These are phyloP conservation scores for Gouania willdenowi DNA, from an alignment of 2,797 vertebrate genomes.

Conservation along the genomic window DNA sequence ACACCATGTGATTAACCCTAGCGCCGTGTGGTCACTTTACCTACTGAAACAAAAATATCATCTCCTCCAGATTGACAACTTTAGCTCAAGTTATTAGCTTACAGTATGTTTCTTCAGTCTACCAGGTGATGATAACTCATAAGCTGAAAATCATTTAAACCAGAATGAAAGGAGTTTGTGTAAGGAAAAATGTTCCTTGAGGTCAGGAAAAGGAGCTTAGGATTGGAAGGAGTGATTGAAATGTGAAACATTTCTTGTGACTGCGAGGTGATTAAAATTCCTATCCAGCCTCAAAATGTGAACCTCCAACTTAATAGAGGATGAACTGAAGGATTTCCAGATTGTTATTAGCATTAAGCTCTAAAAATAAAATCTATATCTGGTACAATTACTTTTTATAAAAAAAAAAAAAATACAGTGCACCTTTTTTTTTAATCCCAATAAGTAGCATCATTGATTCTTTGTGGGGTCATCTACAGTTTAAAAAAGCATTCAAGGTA, in stretches of 20 bases:
- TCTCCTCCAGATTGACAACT: background rate
- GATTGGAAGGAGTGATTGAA: conserved; percentile 15
- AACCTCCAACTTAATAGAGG: conserved; percentile 27
- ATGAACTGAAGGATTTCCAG: conserved; percentile 28
- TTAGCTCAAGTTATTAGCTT: background rate
- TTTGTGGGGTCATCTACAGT: conserved; percentile 12
- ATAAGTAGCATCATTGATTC: too few relatives aligned
- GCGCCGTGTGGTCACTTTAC: too few relatives aligned
- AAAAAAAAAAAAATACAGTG: conserved; percentile 12
- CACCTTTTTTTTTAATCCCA: too few relatives aligned
- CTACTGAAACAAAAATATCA: background rate
- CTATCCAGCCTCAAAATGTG: conserved; percentile 33
- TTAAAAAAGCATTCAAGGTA: background rate
- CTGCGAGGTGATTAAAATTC: conserved; percentile 48
- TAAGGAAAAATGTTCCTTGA: background rate
- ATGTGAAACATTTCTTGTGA: conserved; percentile 31
- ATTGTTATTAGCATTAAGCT: background rate
- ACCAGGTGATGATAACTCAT: background rate
- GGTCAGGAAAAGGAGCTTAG: conserved; percentile 11
- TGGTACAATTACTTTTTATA: conserved; percentile 49
- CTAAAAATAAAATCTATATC: conserved; percentile 11
- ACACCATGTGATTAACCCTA: conserved; percentile 54
- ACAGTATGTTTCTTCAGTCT: background rate
- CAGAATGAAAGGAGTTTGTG: background rate
- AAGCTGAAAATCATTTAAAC: conserved; percentile 3